Percentiles rank a stretch among this genome's conserved stretches.
These are phyloP conservation scores for Pilophorus perplexus DNA, from an alignment of 2,888 invertebrate genomes.

Conservation along the genomic window DNA sequence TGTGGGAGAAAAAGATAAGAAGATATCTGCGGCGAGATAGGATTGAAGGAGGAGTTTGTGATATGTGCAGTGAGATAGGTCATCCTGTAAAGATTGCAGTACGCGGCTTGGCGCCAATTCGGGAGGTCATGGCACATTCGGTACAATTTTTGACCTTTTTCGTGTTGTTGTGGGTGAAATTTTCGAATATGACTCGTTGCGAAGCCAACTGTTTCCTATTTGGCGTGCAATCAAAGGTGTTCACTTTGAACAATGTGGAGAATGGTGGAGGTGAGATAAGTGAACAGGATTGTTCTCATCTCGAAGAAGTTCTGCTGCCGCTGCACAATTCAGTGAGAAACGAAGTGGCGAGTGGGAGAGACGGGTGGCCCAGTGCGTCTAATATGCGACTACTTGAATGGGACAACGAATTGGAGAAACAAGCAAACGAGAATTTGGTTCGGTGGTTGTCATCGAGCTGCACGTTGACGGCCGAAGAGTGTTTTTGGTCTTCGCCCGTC, in stretches of 20 bases:
- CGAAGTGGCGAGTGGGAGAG: not conserved
- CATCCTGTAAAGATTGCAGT: no score
- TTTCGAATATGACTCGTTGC: not conserved
- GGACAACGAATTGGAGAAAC: not conserved
- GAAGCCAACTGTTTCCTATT: not conserved
- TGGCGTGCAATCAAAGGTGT: not conserved
- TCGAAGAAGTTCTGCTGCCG: not conserved
- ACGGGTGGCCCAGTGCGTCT: not conserved
- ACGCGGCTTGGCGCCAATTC: no score
- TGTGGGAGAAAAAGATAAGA: no score
- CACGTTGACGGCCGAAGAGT: not conserved
- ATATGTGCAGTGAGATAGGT: no score
- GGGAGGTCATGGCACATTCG: no score
- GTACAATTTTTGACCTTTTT: not conserved
- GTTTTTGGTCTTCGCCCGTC: not conserved
- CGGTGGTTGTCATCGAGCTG: not conserved
- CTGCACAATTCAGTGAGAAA: not conserved
- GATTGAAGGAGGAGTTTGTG: no score
- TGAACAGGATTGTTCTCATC: not conserved
- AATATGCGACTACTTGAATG: conserved; percentile 3
- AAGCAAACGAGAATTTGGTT: not conserved
- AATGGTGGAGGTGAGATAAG: not conserved
- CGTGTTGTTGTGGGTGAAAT: not conserved
- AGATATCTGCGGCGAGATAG: no score
- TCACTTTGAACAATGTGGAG: not conserved